Percentiles rank a stretch among this genome's conserved stretches.
Evolutionary conservation across 2,888 invertebrate species (phyloP).

Genomic region (Hypolimnas misippus): DNA sequence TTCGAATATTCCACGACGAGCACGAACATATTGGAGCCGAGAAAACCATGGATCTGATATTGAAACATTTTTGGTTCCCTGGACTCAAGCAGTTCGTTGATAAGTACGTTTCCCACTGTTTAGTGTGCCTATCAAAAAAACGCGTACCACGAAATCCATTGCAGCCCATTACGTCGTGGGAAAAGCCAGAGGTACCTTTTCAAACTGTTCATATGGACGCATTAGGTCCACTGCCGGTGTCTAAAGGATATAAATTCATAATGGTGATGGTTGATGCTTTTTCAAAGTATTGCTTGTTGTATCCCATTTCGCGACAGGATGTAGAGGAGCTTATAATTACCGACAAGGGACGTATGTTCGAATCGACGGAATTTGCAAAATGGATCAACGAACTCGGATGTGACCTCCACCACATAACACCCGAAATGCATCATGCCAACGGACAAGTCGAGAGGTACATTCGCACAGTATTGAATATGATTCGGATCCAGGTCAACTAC

Average conservation of each 20-base stretch:
- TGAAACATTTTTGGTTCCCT: conserved; percentile 31
- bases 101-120: conserved; percentile 25
- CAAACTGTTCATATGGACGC: conserved; percentile 9
- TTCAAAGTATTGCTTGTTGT: conserved; percentile 25
- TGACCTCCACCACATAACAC: no score
- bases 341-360: conserved; percentile 35
- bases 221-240: conserved; percentile 25
- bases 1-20: conserved; percentile 46
- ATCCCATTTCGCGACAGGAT: conserved; percentile 40
- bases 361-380: conserved; percentile 12
- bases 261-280: conserved; percentile 30
- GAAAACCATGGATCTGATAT: no score
- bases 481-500: no score
- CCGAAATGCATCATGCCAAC: conserved; percentile 39
- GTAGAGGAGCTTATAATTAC: conserved; percentile 4
- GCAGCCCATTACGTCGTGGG: no score
- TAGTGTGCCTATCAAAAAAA: conserved; percentile 24
- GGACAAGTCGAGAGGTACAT: conserved; percentile 37
- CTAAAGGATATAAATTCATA: conserved; percentile 26
- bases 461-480: conserved; percentile 32
- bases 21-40: no score
- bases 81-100: conserved; percentile 11
- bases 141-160: conserved; percentile 16
- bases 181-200: conserved; percentile 16
- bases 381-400: conserved; percentile 23